These are phyloP conservation scores for Piaya cayana DNA, from an alignment of 2,113 vertebrate genomes.

Conservation along the genomic window DNA sequence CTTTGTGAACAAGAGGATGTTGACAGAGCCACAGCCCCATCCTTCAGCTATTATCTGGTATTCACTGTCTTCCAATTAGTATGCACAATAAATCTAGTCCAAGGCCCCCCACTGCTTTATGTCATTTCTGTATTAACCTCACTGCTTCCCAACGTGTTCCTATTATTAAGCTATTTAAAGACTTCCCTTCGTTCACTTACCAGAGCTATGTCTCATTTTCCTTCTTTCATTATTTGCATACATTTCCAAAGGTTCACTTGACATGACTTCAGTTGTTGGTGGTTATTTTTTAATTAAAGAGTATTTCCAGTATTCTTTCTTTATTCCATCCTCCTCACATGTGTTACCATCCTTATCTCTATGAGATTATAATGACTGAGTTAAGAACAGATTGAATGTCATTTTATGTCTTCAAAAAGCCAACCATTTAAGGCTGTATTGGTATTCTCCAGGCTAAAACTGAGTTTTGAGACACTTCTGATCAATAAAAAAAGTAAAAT, in stretches of 20 bases:
- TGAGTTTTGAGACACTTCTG: neutral
- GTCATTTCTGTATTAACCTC: slow-evolving; percentile 78
- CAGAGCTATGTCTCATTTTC: slow-evolving; percentile 49
- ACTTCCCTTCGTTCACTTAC: slow-evolving; percentile 60
- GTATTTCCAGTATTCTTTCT: slow-evolving; percentile 15
- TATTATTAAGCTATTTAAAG: slow-evolving; percentile 80
- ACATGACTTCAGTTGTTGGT: neutral
- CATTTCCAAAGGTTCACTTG: slow-evolving; percentile 48
- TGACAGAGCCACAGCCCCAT: slow-evolving; percentile 64
- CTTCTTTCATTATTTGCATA: slow-evolving; percentile 54
- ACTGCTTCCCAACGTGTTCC: slow-evolving; percentile 73
- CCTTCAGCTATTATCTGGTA: slow-evolving; percentile 72
- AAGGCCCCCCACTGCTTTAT: slow-evolving; percentile 74
- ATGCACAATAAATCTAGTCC: slow-evolving; percentile 66
- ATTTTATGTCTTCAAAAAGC: slow-evolving; percentile 35
- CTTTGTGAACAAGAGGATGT: slow-evolving; percentile 72
- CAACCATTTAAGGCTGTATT: neutral
- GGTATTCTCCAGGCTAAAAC: neutral
- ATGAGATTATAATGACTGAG: slow-evolving; percentile 50
- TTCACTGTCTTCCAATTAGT: slow-evolving; percentile 77
- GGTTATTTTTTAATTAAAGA: slow-evolving; percentile 11
- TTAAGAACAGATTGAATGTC: slow-evolving; percentile 46
- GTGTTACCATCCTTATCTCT: slow-evolving; percentile 16
- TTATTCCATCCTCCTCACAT: neutral
- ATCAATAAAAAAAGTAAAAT: neutral